Evolutionary conservation across 1,140 invertebrate species (phyloP).

Genomic region (Oryzaephilus surinamensis): DNA sequence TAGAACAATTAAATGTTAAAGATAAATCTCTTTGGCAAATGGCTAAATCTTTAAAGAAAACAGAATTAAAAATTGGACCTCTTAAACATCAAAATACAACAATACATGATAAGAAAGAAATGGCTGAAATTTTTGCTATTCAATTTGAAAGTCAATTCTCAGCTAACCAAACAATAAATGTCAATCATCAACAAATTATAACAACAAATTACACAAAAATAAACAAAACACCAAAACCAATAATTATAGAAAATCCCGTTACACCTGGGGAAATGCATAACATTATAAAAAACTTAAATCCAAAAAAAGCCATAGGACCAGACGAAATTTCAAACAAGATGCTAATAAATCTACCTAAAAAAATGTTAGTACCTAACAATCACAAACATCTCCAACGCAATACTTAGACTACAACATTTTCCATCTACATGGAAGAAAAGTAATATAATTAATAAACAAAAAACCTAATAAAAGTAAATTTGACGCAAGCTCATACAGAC

Average conservation of each 20-base stretch:
- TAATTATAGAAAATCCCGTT: not conserved
- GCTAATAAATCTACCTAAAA: conserved; percentile 1
- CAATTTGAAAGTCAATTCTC: too few relatives aligned
- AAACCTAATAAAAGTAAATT: conserved; percentile 1
- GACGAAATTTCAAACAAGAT: not conserved
- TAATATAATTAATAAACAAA: not conserved
- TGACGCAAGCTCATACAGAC: conserved; percentile 5
- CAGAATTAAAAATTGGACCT: too few relatives aligned
- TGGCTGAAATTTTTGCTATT: too few relatives aligned
- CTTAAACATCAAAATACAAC: too few relatives aligned
- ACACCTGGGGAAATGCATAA: not conserved
- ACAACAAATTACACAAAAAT: too few relatives aligned
- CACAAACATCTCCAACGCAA: conserved; percentile 1
- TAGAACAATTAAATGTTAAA: too few relatives aligned
- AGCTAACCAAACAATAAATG: too few relatives aligned
- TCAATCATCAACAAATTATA: too few relatives aligned
- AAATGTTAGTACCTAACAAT: not conserved
- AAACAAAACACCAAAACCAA: too few relatives aligned
- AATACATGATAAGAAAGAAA: too few relatives aligned
- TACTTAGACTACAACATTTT: not conserved
- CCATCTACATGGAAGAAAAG: conserved; percentile 1
- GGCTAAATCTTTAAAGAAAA: too few relatives aligned
- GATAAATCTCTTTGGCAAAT: too few relatives aligned
- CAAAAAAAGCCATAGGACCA: not conserved
- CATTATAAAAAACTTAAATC: conserved; percentile 1